Evolutionary conservation across 2,797 vertebrate species (phyloP).

Genomic region (Rhynchonycteris naso): DNA sequence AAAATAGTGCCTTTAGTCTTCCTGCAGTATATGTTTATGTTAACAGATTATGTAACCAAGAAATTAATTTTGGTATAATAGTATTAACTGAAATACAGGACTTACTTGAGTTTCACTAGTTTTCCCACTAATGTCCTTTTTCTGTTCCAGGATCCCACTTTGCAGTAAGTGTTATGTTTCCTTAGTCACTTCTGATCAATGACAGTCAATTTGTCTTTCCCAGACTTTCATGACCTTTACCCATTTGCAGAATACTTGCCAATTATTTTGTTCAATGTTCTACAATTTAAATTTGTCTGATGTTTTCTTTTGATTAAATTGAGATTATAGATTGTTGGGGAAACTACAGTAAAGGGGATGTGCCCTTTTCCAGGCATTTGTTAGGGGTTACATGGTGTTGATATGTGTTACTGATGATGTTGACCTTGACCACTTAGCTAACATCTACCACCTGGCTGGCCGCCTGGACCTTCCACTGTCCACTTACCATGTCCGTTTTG

Average conservation of each 20-base stretch:
- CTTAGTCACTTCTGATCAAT: not conserved
- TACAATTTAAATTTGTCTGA: not conserved
- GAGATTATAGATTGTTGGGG: not conserved
- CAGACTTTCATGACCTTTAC: not conserved
- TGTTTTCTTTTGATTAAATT: not conserved
- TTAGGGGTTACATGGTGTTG: not conserved
- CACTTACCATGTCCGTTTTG: not conserved
- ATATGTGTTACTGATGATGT: not conserved
- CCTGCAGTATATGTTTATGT: not conserved
- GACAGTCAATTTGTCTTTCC: not conserved
- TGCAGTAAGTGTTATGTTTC: constrained; percentile 24
- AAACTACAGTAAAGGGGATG: not conserved
- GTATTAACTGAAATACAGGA: not conserved
- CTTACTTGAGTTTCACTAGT: not conserved
- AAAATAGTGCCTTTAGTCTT: not conserved
- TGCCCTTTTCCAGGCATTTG: not conserved
- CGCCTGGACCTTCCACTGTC: not conserved
- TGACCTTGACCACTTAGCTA: not conserved
- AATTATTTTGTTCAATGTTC: not conserved
- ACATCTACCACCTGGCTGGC: not conserved
- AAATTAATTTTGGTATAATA: not conserved
- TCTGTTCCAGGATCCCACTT: not conserved
- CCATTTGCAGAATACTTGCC: not conserved
- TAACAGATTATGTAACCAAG: not conserved
- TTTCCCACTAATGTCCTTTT: not conserved